These are phyloP conservation scores for Telmatochromis sp. DNA, from an alignment of 2,113 vertebrate genomes.

Conservation along the genomic window DNA sequence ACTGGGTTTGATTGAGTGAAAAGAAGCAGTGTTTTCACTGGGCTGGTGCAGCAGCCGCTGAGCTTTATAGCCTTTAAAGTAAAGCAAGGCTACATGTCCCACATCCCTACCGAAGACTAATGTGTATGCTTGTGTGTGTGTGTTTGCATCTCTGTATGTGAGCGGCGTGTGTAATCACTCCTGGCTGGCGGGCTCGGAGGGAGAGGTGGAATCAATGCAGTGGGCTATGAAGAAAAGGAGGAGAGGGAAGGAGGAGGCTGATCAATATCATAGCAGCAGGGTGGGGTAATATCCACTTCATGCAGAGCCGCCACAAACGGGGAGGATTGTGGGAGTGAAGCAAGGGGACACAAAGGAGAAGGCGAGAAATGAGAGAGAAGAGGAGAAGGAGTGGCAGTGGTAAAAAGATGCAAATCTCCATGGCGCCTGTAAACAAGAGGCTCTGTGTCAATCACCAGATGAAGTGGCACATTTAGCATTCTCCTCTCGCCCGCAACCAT, in stretches of 20 bases:
- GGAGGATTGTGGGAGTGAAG: constrained; percentile 35
- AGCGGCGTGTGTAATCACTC: constrained; percentile 62
- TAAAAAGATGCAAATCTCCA: constrained; percentile 67
- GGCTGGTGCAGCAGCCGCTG: constrained; percentile 26
- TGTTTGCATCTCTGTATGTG: constrained; percentile 37
- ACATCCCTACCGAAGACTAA: constrained; percentile 18
- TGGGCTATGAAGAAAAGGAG: constrained; percentile 44
- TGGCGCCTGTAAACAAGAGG: constrained; percentile 60
- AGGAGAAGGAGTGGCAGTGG: constrained; percentile 43
- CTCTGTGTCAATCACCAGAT: constrained; percentile 64
- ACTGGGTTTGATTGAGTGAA: constrained; percentile 20
- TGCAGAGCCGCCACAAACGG: constrained; percentile 40
- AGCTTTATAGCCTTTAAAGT: constrained; percentile 52
- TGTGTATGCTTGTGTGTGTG: background rate
- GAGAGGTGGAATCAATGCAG: constrained; percentile 62
- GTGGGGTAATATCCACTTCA: constrained; percentile 66
- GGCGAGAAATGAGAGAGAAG: background rate
- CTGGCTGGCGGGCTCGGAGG: constrained; percentile 57
- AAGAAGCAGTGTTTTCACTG: constrained; percentile 46
- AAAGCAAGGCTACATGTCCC: constrained; percentile 37
- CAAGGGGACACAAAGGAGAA: background rate
- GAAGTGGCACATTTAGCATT: constrained; percentile 58
- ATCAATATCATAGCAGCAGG: constrained; percentile 68
- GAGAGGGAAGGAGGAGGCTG: constrained; percentile 38
- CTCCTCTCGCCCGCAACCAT: constrained; percentile 23